Base-by-base conservation (phyloP, 2,888 invertebrate genomes). In the Aricia artaxerxes region DNA sequence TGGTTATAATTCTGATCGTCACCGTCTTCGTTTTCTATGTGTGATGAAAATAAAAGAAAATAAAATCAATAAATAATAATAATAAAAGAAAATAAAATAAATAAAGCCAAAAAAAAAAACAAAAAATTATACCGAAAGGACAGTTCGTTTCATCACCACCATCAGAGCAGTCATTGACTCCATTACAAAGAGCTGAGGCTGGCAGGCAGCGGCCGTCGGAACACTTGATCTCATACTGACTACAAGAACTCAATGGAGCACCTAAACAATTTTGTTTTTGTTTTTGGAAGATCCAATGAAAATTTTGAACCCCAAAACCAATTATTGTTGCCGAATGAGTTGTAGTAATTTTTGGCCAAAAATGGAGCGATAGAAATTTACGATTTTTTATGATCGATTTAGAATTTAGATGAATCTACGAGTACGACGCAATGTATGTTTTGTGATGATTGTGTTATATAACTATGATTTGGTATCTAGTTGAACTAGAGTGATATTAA, bases 121-220 rank as follows among this genome's bases (percentile, higher is more conserved):
- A 60, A 69, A 69, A 78, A 61, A 77, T 78, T 35, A 57, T 83
- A 83, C 81, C 83, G 81, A 75, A 75, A 35, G 83, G 82, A 81
- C 92, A 92, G 77, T 84, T 82, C 3, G 77, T 78, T 82, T 93
- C 93, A 79, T 92, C 93, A 1, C 92, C 89, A n/a, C 90, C 90
- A 83, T 96, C 95, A 69, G 81, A 81, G 82, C 95, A 95, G 40
- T 95, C 94, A 0, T 5, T 64, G 4, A 80, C 82, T 35, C 92
- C 88, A 84, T 96, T 90, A 84, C 95, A 95, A 69, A 91, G 84
- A 40, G 86, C 85, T 24, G 88, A 85, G 35, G 84, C 83, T 35
- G 92, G 87, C 76, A 96, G 89, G 88, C 96, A 96, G 80, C 89
- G 89, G 82, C 95, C 95, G 83, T 94, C 95, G 79, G 91, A 90